These are phyloP conservation scores for Netelia virgata DNA, from an alignment of 2,888 invertebrate species.

Conservation along the genomic window DNA sequence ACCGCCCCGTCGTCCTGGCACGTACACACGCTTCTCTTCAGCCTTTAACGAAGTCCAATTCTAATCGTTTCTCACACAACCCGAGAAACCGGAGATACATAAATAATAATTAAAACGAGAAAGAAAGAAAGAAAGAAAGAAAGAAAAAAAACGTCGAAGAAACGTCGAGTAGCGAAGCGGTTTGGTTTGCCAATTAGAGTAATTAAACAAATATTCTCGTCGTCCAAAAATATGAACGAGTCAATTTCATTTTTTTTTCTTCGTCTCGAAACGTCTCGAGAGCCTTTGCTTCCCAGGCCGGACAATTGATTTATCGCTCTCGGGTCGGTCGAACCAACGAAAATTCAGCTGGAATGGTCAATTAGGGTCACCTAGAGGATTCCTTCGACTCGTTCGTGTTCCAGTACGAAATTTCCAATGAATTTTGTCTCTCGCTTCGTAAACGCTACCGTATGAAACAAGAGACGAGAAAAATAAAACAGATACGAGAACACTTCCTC, in stretches of 20 bases:
- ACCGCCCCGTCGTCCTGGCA: neutral
- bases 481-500: neutral
- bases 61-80: neutral
- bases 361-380: slow-evolving; percentile 57
- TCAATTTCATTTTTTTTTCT: slow-evolving; percentile 9
- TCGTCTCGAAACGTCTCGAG: neutral
- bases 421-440: neutral
- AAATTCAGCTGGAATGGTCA: slow-evolving; percentile 60
- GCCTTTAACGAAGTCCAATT: slow-evolving; percentile 21
- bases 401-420: slow-evolving; percentile 28
- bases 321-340: slow-evolving; percentile 58
- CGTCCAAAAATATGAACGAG: slow-evolving; percentile 53
- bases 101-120: slow-evolving; percentile 46
- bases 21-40: neutral
- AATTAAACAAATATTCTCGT: slow-evolving; percentile 58
- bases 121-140: slow-evolving; percentile 33
- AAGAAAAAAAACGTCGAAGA: slow-evolving; percentile 38
- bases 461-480: neutral
- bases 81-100: neutral
- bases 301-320: slow-evolving; percentile 69
- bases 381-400: slow-evolving; percentile 16
- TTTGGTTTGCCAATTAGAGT: slow-evolving; percentile 61
- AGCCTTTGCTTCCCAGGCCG: slow-evolving; percentile 30
- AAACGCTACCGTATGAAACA: neutral
- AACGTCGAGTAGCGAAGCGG: slow-evolving; percentile 20